These are phyloP conservation scores for Melanotaenia boesemani DNA, from an alignment of 2,797 vertebrate species.

Conservation along the genomic window DNA sequence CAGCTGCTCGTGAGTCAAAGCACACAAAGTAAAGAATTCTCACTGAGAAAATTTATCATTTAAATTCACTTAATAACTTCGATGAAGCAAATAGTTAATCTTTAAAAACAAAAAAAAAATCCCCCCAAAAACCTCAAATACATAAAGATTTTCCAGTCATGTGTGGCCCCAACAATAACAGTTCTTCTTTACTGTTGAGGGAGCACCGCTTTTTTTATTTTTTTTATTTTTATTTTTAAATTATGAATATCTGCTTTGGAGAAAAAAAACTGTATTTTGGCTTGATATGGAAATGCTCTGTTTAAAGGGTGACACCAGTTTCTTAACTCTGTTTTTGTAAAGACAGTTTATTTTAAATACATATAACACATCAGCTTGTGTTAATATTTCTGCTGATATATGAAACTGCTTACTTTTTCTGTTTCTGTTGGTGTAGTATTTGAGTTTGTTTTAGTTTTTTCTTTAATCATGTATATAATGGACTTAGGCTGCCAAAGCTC, in stretches of 20 bases:
- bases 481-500: conserved; percentile 32
- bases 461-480: neutral
- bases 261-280: conserved; percentile 55
- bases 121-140: too few species aligned
- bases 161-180: neutral
- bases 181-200: conserved; percentile 26
- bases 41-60: neutral
- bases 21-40: conserved; percentile 52
- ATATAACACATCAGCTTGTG: conserved; percentile 27
- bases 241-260: conserved; percentile 32
- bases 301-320: conserved; percentile 75
- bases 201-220: neutral
- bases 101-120: neutral
- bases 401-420: conserved; percentile 20
- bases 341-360: conserved; percentile 20
- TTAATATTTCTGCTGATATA: conserved; percentile 32
- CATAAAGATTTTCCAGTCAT: neutral
- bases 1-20: conserved; percentile 32
- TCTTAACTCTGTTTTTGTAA: conserved; percentile 29
- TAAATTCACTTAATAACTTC: conserved; percentile 21
- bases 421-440: conserved; percentile 16
- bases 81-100: conserved; percentile 5
- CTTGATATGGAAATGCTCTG: conserved; percentile 62
- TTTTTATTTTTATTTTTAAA: conserved; percentile 4
- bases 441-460: conserved; percentile 27